Evolutionary conservation across 2,888 invertebrate genomes (phyloP).

Genomic region (Mythimna impura): DNA sequence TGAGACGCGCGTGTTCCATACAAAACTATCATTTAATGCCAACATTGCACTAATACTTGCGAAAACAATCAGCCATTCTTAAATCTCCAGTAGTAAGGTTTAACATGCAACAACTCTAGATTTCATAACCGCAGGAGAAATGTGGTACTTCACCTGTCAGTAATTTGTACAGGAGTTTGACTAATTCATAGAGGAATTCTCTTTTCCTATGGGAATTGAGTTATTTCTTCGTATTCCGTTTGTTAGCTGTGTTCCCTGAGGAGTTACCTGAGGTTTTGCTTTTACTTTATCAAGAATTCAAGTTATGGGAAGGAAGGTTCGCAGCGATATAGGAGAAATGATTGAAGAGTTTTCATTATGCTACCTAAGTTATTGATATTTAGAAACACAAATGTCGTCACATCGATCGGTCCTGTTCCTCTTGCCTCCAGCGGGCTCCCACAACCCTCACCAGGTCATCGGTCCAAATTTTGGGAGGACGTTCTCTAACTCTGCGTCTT

Average conservation of each 20-base stretch:
- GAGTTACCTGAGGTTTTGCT: slow-evolving; percentile 40
- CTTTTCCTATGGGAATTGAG: slow-evolving; percentile 61
- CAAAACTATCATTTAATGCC: slow-evolving; percentile 15
- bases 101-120: background rate
- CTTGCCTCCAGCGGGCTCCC: background rate
- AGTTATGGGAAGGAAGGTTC: background rate
- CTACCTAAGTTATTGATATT: background rate
- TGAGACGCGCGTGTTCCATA: slow-evolving; percentile 56
- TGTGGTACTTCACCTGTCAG: slow-evolving; percentile 54
- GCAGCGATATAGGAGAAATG: background rate
- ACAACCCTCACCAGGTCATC: background rate
- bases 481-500: background rate
- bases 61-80: background rate
- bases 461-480: background rate
- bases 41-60: background rate
- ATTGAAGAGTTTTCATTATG: background rate
- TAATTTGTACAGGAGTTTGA: slow-evolving; percentile 64
- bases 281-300: slow-evolving; percentile 26
- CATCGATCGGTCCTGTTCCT: background rate
- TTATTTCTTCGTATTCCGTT: slow-evolving; percentile 40
- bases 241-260: slow-evolving; percentile 24
- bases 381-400: background rate
- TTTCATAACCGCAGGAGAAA: background rate
- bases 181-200: slow-evolving; percentile 55
- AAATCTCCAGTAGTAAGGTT: background rate